Evolutionary conservation across 2,113 vertebrate genomes (phyloP), one percentile per base, ranked within the genome.

Genomic region (Petrocephalus zakoni): DNA sequence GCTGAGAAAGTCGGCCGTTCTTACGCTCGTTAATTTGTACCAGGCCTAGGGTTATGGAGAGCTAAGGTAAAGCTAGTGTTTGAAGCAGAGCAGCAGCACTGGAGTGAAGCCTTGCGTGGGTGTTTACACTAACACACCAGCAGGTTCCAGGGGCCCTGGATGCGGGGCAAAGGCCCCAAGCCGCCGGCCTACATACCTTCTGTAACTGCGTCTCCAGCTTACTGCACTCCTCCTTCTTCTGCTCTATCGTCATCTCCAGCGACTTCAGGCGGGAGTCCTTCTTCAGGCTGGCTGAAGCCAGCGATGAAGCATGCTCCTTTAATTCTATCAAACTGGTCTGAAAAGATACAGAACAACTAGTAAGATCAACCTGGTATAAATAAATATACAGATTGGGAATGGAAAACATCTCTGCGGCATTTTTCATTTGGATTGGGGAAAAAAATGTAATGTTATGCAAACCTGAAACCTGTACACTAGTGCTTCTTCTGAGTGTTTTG

Each of bases 161-260:
- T 72, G 64, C 2, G 29, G 29, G 25, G 13, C 64, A 4, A 1
- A 11, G 29, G 29, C 34, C 34, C 15, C 34, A 11, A 17, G 34
- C 5, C 15, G 72, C 72, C 34, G 19, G 13, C 11, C 13, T 19
- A 21, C 53, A 1, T 91, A 96, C 96, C 95, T 96, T 96, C 90
- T 96, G 95, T 88, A 99, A 95, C 95, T 99, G 98, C 61, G 97
- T 98, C 96, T 99, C 98, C 96, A 99, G 96, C 95, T 99, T 99
- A 96, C 95, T 99, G 94, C 98, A 99, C 95, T 99, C 98, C 93
- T 99, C 98, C 94, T 99, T 99, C 95, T 99, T 99, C 96, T 99
- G 98, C 94, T 99, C 98, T 46, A 99, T 99, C 92, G 97, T 97
- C 90, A 99, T 99, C 96, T 99, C 98, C 94, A 99, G 95, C 89